Conservation (phyloP, 2,888 invertebrate species). For the Lycaena phlaeas region DNA sequence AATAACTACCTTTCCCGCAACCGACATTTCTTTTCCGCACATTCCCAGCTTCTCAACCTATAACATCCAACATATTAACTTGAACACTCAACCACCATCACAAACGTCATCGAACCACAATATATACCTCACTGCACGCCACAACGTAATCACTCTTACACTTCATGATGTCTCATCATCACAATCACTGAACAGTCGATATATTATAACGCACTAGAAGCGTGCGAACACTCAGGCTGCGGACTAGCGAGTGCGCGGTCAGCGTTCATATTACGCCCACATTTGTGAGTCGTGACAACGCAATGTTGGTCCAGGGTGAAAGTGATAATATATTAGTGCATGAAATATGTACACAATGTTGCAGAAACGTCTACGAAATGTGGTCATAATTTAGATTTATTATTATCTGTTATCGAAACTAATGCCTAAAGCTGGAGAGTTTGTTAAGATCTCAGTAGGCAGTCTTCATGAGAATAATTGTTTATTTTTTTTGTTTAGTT, state of each 20-base stretch:
- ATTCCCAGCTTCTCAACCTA: slow-evolving; percentile 28
- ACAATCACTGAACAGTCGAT: neutral
- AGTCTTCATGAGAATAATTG: too few species aligned
- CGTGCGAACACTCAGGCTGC: neutral
- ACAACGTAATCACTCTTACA: slow-evolving; percentile 33
- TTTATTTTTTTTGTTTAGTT: too few species aligned
- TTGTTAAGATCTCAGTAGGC: too few species aligned
- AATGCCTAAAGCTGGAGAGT: too few species aligned
- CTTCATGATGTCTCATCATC: slow-evolving; percentile 26
- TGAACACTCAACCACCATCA: slow-evolving; percentile 7
- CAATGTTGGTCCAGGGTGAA: neutral
- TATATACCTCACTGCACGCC: slow-evolving; percentile 30
- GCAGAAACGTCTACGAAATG: too few species aligned
- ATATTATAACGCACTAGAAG: neutral
- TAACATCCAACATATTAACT: slow-evolving; percentile 14
- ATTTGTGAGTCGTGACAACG: neutral
- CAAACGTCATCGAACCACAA: slow-evolving; percentile 10
- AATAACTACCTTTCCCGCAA: slow-evolving; percentile 41
- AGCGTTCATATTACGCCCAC: neutral
- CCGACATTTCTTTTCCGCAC: slow-evolving; percentile 42
- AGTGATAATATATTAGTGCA: neutral
- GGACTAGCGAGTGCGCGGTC: neutral
- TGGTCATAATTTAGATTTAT: too few species aligned
- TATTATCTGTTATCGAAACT: too few species aligned
- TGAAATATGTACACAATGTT: too few species aligned